Evolutionary conservation across 2,113 vertebrate species (phyloP).

Genomic region (Onychorhynchus coronatus): DNA sequence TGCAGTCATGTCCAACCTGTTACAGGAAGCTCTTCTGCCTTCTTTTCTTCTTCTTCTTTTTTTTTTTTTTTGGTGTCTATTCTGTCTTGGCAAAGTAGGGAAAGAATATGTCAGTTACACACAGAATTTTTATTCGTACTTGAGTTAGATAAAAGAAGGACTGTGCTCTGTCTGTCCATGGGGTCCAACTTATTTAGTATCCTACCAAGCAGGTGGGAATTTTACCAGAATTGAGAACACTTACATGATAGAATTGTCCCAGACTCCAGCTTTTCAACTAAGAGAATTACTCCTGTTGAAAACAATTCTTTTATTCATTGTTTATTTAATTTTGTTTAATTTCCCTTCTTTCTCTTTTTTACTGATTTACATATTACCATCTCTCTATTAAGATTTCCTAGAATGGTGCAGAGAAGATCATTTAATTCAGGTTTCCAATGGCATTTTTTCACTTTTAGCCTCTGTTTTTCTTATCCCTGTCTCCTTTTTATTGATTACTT

Average conservation of each 20-base stretch:
- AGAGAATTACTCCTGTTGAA: background rate
- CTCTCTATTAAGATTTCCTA: background rate
- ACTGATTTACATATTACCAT: background rate
- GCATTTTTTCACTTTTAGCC: background rate
- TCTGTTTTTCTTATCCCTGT: background rate
- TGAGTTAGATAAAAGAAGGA: background rate
- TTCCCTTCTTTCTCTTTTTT: background rate
- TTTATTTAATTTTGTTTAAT: background rate
- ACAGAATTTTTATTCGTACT: background rate
- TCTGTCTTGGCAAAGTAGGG: background rate
- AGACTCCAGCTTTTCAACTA: background rate
- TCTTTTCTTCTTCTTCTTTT: too few relatives aligned
- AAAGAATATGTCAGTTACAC: background rate
- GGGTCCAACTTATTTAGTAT: background rate
- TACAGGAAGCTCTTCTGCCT: background rate
- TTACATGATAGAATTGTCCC: background rate
- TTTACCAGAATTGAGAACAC: background rate
- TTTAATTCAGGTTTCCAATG: background rate
- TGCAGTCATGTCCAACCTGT: background rate
- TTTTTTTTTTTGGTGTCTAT: background rate
- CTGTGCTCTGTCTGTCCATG: background rate
- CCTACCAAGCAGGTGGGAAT: background rate
- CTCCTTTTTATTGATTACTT: constrained; percentile 25
- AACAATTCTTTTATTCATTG: background rate
- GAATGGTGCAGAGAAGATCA: background rate